Evolutionary conservation across 2,113 vertebrate genomes (phyloP).

Genomic region (Austrofundulus limnaeus): DNA sequence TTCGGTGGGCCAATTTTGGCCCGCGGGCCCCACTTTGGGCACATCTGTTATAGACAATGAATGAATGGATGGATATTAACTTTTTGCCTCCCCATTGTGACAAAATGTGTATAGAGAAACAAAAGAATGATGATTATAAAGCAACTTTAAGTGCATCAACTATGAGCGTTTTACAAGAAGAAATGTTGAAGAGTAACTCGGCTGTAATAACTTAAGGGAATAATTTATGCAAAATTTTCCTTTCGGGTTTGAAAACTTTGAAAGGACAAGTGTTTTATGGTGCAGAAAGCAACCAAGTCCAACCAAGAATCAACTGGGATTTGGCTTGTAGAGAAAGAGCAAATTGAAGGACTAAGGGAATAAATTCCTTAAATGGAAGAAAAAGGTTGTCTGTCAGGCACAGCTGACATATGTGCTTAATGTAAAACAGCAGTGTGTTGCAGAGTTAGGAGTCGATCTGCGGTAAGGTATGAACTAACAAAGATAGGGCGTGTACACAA

Average conservation of each 20-base stretch:
- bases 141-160: constrained; percentile 60
- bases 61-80: constrained; percentile 22
- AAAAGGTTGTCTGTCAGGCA: constrained; percentile 36
- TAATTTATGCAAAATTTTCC: constrained; percentile 23
- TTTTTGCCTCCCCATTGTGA: constrained; percentile 27
- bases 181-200: constrained; percentile 22
- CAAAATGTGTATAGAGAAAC: too few species aligned
- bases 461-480: constrained; percentile 48
- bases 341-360: constrained; percentile 27
- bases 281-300: constrained; percentile 24
- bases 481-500: constrained; percentile 50
- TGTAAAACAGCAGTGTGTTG: constrained; percentile 53
- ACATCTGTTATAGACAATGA: too few species aligned
- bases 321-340: constrained; percentile 25
- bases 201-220: constrained; percentile 51
- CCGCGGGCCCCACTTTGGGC: too few species aligned
- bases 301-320: constrained; percentile 27
- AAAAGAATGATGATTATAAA: constrained; percentile 59
- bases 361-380: constrained; percentile 43
- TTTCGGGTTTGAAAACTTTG: constrained; percentile 13
- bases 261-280: constrained; percentile 37
- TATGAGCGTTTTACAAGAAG: constrained; percentile 38
- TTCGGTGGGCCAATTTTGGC: too few species aligned
- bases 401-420: constrained; percentile 48
- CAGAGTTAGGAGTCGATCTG: constrained; percentile 37